Evolutionary conservation across 2,888 invertebrate genomes (phyloP).

Genomic region (Drosophila helvetica): DNA sequence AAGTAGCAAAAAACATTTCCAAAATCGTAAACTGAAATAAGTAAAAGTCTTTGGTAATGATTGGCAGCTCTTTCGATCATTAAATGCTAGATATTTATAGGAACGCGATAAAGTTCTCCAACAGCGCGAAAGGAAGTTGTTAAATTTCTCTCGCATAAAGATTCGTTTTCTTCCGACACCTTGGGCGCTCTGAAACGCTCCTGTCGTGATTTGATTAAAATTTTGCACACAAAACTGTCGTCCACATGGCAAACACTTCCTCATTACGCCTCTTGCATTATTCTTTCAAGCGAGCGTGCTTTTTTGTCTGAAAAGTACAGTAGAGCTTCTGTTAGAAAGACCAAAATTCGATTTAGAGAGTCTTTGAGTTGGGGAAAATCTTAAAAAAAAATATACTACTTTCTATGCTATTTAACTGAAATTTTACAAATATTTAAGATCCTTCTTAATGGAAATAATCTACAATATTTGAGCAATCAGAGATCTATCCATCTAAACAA

Average conservation of each 20-base stretch:
- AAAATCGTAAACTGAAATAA: conserved; percentile 10
- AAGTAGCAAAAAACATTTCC: conserved; percentile 15
- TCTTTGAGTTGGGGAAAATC: neutral
- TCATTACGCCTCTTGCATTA: conserved; percentile 70
- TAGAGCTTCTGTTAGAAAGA: neutral
- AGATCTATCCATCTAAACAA: neutral
- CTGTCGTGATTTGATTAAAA: conserved; percentile 35
- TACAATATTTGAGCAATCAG: too few relatives aligned
- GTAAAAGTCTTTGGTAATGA: conserved; percentile 43
- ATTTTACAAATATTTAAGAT: too few relatives aligned
- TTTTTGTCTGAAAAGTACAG: conserved; percentile 9
- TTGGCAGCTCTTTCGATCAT: conserved; percentile 16
- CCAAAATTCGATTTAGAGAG: neutral
- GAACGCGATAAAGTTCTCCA: conserved; percentile 23
- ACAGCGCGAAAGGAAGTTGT: conserved; percentile 24
- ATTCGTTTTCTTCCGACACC: neutral
- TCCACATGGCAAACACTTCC: conserved; percentile 57
- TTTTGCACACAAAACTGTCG: conserved; percentile 48
- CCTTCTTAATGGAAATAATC: too few relatives aligned
- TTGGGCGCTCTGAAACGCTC: conserved; percentile 18
- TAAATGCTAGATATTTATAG: conserved; percentile 24
- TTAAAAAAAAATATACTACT: too few relatives aligned
- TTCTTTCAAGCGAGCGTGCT: conserved; percentile 11
- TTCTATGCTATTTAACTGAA: too few relatives aligned
- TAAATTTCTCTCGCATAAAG: conserved; percentile 25